phyloP scores from a whole-genome alignment of 2,888 invertebrate genomes.

The Malthinus seriepunctatus region DNA sequence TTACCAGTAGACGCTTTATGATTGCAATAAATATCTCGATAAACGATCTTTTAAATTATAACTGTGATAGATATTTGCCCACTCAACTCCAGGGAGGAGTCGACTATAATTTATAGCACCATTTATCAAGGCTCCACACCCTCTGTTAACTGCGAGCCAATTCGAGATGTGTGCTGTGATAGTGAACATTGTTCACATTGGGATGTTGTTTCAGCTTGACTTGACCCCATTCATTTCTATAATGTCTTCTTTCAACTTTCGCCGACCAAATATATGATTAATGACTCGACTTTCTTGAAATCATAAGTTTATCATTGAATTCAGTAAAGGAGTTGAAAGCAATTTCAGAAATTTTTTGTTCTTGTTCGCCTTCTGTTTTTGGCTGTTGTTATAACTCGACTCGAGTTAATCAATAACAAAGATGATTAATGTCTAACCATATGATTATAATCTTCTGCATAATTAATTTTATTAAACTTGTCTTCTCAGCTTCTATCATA shows the following conservation, averaged over 20 bases:
- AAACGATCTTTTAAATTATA: constrained; percentile 58
- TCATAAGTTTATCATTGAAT: constrained; percentile 4
- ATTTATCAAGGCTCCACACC: constrained; percentile 59
- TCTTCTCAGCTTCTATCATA: too few relatives aligned
- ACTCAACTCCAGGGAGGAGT: constrained; percentile 56
- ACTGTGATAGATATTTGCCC: constrained; percentile 58
- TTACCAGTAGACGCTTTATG: constrained; percentile 52
- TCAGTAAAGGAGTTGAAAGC: constrained; percentile 3
- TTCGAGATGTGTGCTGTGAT: constrained; percentile 61
- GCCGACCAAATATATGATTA: constrained; percentile 49
- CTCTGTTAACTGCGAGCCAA: constrained; percentile 59
- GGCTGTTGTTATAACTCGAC: too few relatives aligned
- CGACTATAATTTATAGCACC: constrained; percentile 55
- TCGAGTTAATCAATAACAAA: too few relatives aligned
- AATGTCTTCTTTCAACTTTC: constrained; percentile 57
- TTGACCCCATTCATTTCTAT: constrained; percentile 56
- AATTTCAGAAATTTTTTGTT: constrained; percentile 5
- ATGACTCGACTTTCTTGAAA: constrained; percentile 41
- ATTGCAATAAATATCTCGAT: constrained; percentile 57
- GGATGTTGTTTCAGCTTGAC: constrained; percentile 55
- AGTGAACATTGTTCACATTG: constrained; percentile 36
- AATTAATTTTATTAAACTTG: too few relatives aligned
- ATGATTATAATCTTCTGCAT: too few relatives aligned
- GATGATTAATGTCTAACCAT: too few relatives aligned
- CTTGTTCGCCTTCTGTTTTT: neutral